Percentiles rank a stretch among this genome's conserved stretches.
Conservation (phyloP, 2,888 invertebrate genomes). For the Pandemis cinnamomeana region DNA sequence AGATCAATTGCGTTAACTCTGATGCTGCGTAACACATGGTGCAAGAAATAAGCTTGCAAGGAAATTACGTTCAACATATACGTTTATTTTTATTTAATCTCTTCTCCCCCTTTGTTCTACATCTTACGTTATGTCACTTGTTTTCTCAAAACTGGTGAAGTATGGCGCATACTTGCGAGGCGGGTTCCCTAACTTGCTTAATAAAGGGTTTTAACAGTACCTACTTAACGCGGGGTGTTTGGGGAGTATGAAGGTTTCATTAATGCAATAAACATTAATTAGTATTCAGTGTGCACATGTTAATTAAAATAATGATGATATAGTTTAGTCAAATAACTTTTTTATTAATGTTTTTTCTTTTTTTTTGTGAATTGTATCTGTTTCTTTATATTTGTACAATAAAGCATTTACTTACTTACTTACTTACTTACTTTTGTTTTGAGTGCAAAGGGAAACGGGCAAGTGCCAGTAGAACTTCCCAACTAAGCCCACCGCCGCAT, state of each 20-base stretch:
- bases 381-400: too few relatives aligned
- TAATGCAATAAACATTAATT: not conserved
- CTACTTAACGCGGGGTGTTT: not conserved
- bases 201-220: constrained; percentile 5
- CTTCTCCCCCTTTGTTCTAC: constrained; percentile 30
- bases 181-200: constrained; percentile 26
- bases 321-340: too few relatives aligned
- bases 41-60: constrained; percentile 22
- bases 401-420: too few relatives aligned
- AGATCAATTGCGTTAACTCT: constrained; percentile 11
- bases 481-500: too few relatives aligned
- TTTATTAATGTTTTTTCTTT: too few relatives aligned
- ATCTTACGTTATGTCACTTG: constrained; percentile 31
- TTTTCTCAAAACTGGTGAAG: constrained; percentile 29
- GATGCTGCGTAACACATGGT: constrained; percentile 27
- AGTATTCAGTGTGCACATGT: not conserved
- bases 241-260: not conserved
- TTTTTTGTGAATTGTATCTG: too few relatives aligned
- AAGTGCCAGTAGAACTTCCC: too few relatives aligned
- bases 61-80: constrained; percentile 32
- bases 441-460: too few relatives aligned
- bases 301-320: not conserved
- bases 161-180: constrained; percentile 6
- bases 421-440: too few relatives aligned
- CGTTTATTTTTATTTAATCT: constrained; percentile 37